Base-by-base conservation (phyloP, 2,888 invertebrate species). In the Argyresthia albistria region DNA sequence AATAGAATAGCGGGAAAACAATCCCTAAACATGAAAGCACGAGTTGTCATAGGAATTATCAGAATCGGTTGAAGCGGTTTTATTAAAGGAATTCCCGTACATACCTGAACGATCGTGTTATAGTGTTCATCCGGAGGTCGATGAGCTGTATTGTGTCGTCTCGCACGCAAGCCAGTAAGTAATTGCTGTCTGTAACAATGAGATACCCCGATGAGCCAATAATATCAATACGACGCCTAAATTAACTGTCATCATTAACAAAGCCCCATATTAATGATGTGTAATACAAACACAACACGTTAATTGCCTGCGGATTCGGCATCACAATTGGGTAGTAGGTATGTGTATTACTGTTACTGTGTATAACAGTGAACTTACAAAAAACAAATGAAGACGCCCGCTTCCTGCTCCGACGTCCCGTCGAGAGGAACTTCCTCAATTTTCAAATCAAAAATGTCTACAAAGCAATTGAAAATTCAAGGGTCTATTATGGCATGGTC, bases 71-170 rank as follows among this genome's bases (percentile, higher is more conserved):
- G 25, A 25, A 25, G 25, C 25, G 25, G 25, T 25, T 25, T 25
- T 25, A 25, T 25, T 25, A 25, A 25, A 25, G 25, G 25, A 25
- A 25, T 25, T 25, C 25, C 25, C 25, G 25, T 25, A 80, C 90
- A 90, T 89, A 97, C 97, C 94, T 93, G 87, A 96, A 97, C 54
- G 96, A 94, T 59, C 93, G 91, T 57, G 97, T 91, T 57, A 98
- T 95, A 79, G 95, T 93, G 86, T 96, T 97, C 93, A 95, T 97
- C 72, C 99, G 91, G 59, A 99, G 90, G 87, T 99, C 99, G 74
- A 99, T 91, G 54, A 98, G 89, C 76, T 96, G 96, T 64, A 99
- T 91, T 15, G 97, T 96, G 83, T 99, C 98, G 79, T 99, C 99
- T 65, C 99, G 90, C 52, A 97, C 95, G 76, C 98, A 98, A 69